Percentiles rank a stretch among this genome's conserved stretches.
Conservation (phyloP, 2,797 vertebrate species). For the Hippocampus kuda region DNA sequence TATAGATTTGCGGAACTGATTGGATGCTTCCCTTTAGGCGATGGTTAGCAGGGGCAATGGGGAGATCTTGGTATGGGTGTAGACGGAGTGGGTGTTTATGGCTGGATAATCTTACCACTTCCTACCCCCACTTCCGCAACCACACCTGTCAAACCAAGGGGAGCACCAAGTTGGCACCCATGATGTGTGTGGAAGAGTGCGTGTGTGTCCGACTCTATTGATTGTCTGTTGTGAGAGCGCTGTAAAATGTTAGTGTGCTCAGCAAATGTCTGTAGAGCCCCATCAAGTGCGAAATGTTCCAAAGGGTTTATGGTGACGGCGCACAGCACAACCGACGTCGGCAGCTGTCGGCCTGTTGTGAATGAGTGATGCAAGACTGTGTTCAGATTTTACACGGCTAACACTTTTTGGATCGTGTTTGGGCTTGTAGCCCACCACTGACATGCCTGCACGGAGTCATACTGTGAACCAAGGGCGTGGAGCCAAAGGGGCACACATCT, state of each 20-base stretch:
- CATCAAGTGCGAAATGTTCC: conserved; percentile 58
- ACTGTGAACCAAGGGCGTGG: neutral
- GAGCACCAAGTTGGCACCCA: conserved; percentile 16
- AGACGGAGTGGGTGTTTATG: conserved; percentile 32
- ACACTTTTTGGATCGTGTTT: conserved; percentile 11
- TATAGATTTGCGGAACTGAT: conserved; percentile 61
- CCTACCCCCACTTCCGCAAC: conserved; percentile 20
- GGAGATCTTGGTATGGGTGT: conserved; percentile 38
- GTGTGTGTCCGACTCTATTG: conserved; percentile 15
- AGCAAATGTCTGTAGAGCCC: conserved; percentile 45
- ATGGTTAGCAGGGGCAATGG: conserved; percentile 26
- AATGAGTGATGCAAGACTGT: conserved; percentile 29
- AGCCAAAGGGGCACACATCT: neutral
- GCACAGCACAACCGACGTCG: conserved; percentile 27
- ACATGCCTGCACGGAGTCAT: conserved; percentile 3
- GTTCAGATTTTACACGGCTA: conserved; percentile 40
- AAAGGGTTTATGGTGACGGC: conserved; percentile 52
- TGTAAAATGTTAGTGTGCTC: conserved; percentile 30
- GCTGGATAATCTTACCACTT: conserved; percentile 49
- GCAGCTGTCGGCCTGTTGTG: conserved; percentile 44
- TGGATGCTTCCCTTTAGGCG: conserved; percentile 55
- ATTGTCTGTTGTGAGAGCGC: conserved; percentile 12
- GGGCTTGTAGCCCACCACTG: conserved; percentile 18
- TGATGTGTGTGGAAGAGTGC: conserved; percentile 7
- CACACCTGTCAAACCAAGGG: conserved; percentile 54